Base-by-base conservation (phyloP, 2,113 vertebrate genomes). In the Sakesphorus luctuosus region DNA sequence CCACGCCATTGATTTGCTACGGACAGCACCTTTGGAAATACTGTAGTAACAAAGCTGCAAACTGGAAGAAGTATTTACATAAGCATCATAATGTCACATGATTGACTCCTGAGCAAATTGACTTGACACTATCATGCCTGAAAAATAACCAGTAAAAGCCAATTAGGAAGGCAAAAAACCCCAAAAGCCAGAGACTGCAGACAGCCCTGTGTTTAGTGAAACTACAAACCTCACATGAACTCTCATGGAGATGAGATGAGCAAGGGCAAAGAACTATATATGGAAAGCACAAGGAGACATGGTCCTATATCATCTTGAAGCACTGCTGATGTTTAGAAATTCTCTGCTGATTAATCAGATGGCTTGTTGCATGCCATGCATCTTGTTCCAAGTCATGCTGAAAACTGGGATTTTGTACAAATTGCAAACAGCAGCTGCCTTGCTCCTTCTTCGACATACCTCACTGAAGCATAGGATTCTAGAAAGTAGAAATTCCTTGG, bases 181-280 rank as follows among this genome's bases (percentile, higher is more conserved):
- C 3, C 65, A 73, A 85, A 91, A 90, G 47, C 29, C 55, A 83
- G 81, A 52, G 33, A 79, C 77, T 94, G 43, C 81, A 56, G 87
- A 88, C 87, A 88, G 67, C 29, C 46, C 71, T 38, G 4, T 71
- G 67, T 78, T 93, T 53, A 73, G 65, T 43, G 40, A 61, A 94
- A 93, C 71, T 35, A 76, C 62, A 89, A 80, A 87, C 81, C 94
- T 93, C 58, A 58, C 55, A 83, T 55, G 93, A 96, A 96, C 81
- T 91, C 50, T 59, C 58, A 6, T 2, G 13, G 75, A 73, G 59
- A 87, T 3, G 35, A 89, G 46, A 95, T 85, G 50, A 76, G 71
- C 91, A 95, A 96, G 87, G 89, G 46, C 81, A 94, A 85, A 93
- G 28, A 56, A 62, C 94, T 95, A 95, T 79, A 89, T 77, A 72